Evolutionary conservation across 2,797 vertebrate species (phyloP).

Genomic region (Dicrostonyx torquatus): DNA sequence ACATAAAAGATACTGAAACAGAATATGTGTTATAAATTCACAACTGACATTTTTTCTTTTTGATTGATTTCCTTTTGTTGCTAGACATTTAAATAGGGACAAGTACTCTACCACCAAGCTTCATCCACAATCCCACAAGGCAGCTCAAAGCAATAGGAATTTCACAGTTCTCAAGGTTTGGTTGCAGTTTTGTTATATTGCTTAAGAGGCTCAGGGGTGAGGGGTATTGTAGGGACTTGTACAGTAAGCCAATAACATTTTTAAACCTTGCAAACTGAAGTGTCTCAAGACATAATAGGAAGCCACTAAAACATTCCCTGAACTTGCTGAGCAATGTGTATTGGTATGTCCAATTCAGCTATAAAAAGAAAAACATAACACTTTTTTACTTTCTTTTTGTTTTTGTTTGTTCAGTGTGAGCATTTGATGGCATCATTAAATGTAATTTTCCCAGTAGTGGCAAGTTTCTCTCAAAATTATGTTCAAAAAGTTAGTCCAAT

Average conservation of each 20-base stretch:
- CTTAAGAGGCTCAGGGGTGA: constrained; percentile 82
- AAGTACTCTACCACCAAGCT: not conserved
- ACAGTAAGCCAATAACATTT: constrained; percentile 85
- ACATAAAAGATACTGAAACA: constrained; percentile 16
- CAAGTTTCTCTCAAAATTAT: not conserved
- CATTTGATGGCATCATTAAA: constrained; percentile 19
- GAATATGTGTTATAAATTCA: constrained; percentile 59
- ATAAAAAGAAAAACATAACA: constrained; percentile 72
- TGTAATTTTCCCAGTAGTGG: constrained; percentile 57
- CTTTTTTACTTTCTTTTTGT: too few relatives aligned
- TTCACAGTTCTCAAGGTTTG: constrained; percentile 72
- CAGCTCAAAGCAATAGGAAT: constrained; percentile 33
- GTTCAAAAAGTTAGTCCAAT: constrained; percentile 25
- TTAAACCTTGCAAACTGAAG: constrained; percentile 81
- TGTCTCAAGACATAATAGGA: constrained; percentile 84
- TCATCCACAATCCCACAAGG: too few relatives aligned
- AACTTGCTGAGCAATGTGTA: constrained; percentile 80
- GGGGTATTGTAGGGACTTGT: constrained; percentile 34
- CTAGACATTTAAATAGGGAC: not conserved
- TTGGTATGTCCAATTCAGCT: constrained; percentile 83
- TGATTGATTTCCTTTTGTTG: not conserved
- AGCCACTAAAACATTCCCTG: constrained; percentile 89
- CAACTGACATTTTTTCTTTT: not conserved
- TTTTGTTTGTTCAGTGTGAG: not conserved
- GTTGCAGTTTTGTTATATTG: constrained; percentile 83